Evolutionary conservation across 37 sponge, comb jelly and placozoan species (phyloP).

Genomic region (Halichondria panicea): DNA sequence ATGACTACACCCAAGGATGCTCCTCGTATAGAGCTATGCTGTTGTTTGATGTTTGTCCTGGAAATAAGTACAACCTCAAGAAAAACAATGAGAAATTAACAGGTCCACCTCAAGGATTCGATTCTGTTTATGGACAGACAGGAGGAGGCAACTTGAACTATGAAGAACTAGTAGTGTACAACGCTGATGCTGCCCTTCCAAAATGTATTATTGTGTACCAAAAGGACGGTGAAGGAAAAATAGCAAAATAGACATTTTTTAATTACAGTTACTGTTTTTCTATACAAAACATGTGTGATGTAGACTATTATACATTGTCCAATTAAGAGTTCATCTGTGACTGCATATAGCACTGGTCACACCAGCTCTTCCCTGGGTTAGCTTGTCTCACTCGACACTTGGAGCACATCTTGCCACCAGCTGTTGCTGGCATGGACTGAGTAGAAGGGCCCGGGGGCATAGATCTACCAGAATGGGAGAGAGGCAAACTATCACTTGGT

Average conservation of each 20-base stretch:
- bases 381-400: conserved; percentile 22
- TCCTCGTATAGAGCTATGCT: conserved; percentile 66
- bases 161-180: conserved; percentile 69
- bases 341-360: conserved; percentile 32
- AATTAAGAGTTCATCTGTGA: no score
- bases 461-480: neutral
- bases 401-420: conserved; percentile 14
- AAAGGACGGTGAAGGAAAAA: conserved; percentile 46
- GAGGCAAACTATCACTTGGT: no score
- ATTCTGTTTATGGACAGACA: conserved; percentile 65
- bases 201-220: conserved; percentile 64
- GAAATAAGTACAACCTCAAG: conserved; percentile 39
- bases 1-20: conserved; percentile 78
- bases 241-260: no score
- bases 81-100: conserved; percentile 36
- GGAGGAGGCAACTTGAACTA: conserved; percentile 67
- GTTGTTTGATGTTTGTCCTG: conserved; percentile 63
- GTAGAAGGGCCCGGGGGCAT: no score
- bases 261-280: no score
- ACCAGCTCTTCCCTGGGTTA: conserved; percentile 39
- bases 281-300: no score
- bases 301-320: no score
- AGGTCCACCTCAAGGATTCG: conserved; percentile 58
- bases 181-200: conserved; percentile 54
- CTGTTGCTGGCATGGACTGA: no score